Conservation (phyloP, 2,113 vertebrate species). For the Kryptolebias marmoratus region DNA sequence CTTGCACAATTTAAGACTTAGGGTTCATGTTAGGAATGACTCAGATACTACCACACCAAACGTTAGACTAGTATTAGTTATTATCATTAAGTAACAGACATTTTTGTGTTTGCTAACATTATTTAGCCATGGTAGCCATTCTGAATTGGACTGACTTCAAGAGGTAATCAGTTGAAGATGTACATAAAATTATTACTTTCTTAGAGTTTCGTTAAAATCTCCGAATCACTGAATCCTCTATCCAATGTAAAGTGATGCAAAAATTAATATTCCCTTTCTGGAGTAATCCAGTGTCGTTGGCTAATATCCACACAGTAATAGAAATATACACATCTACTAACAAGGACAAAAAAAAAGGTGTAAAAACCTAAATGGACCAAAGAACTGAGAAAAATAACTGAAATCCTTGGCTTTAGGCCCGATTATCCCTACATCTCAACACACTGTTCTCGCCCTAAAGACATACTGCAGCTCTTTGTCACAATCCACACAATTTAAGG, state of each 20-base stretch:
- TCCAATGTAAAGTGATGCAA: slow-evolving; percentile 49
- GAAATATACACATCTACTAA: slow-evolving; percentile 45
- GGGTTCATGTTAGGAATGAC: too few relatives aligned
- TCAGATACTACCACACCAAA: too few relatives aligned
- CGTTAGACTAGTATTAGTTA: too few relatives aligned
- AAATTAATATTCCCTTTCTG: slow-evolving; percentile 53
- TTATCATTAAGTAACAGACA: too few relatives aligned
- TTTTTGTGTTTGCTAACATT: too few relatives aligned
- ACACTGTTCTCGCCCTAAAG: slow-evolving; percentile 35
- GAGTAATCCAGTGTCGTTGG: slow-evolving; percentile 60
- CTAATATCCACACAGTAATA: slow-evolving; percentile 44
- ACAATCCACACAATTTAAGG: slow-evolving; percentile 39
- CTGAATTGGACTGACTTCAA: too few relatives aligned
- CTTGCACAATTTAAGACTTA: too few relatives aligned
- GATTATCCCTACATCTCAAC: slow-evolving; percentile 51
- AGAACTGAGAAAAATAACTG: slow-evolving; percentile 14
- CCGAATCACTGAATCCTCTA: slow-evolving; percentile 13
- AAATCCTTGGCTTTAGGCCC: slow-evolving; percentile 19
- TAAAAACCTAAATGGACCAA: slow-evolving; percentile 22
- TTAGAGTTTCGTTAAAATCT: too few relatives aligned
- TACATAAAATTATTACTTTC: too few relatives aligned
- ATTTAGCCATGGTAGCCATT: too few relatives aligned
- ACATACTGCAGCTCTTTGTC: slow-evolving; percentile 32
- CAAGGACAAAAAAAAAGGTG: slow-evolving; percentile 12
- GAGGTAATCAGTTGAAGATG: too few relatives aligned